A percentile compares a stretch with the other conserved stretches of the same genome.
phyloP scores from a whole-genome alignment of 2,888 invertebrate species.

The Orthosia cruda region DNA sequence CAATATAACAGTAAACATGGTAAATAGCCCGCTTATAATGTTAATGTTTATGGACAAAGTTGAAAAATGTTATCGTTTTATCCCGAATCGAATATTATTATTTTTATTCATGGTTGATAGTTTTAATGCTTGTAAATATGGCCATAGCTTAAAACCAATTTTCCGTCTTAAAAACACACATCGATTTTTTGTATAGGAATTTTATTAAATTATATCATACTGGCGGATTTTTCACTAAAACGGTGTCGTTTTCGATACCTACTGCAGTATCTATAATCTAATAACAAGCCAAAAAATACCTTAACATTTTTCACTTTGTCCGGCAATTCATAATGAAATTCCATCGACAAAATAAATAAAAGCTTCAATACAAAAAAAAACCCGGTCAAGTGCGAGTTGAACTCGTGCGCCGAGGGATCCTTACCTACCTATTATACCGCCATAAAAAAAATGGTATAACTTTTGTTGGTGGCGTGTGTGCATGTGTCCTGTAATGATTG shows the following conservation, averaged over 20 bases:
- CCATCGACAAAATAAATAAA: not conserved
- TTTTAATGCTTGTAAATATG: not conserved
- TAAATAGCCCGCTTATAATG: too few species aligned
- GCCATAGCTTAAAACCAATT: not conserved
- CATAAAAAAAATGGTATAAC: too few species aligned
- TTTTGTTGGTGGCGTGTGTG: too few species aligned
- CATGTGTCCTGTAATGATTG: too few species aligned
- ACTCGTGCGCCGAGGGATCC: too few species aligned
- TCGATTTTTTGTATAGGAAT: not conserved
- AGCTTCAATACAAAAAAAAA: not conserved
- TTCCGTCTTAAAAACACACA: too few species aligned
- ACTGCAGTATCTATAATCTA: not conserved
- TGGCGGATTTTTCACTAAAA: not conserved
- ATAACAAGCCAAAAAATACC: conserved; percentile 10
- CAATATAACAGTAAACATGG: too few species aligned
- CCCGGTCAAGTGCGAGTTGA: too few species aligned
- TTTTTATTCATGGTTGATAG: not conserved
- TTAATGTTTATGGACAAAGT: too few species aligned
- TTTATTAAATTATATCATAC: not conserved
- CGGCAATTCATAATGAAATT: conserved; percentile 23
- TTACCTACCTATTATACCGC: too few species aligned
- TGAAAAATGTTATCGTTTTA: too few species aligned
- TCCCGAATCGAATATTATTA: too few species aligned
- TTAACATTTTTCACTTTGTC: conserved; percentile 9
- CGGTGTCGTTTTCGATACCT: not conserved